Percentiles rank a stretch among this genome's conserved stretches.
Evolutionary conservation across 2,888 invertebrate genomes (phyloP).

Genomic region (Zygaena filipendulae): DNA sequence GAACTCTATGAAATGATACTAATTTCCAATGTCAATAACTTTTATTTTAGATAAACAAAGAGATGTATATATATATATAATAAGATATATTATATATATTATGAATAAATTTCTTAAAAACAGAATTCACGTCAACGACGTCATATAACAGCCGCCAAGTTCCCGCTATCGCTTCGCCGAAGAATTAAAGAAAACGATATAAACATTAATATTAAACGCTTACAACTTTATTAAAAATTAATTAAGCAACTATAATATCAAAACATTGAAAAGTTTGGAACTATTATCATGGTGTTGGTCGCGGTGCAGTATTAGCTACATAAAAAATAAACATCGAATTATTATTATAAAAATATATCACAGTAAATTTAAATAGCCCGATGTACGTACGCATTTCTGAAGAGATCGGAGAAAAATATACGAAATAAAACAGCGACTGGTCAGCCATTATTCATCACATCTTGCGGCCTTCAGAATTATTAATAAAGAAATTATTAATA

Average conservation of each 20-base stretch:
- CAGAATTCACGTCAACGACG: constrained; percentile 47
- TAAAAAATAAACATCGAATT: too few species aligned
- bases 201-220: too few species aligned
- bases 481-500: too few species aligned
- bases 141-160: constrained; percentile 49
- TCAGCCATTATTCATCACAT: constrained; percentile 3
- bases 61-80: constrained; percentile 50
- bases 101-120: constrained; percentile 57
- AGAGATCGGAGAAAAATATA: constrained; percentile 33
- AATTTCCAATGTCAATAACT: constrained; percentile 50
- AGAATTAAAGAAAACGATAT: too few species aligned
- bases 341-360: constrained; percentile 68
- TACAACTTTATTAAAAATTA: too few species aligned
- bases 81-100: constrained; percentile 44
- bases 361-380: constrained; percentile 63
- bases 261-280: too few species aligned
- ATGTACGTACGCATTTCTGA: constrained; percentile 31
- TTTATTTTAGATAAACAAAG: constrained; percentile 64
- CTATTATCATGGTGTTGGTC: too few species aligned
- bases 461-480: constrained; percentile 12
- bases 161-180: too few species aligned
- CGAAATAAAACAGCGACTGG: too few species aligned
- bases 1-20: constrained; percentile 24
- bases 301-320: too few species aligned
- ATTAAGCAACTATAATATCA: too few species aligned